Base-by-base conservation (phyloP, 1,140 invertebrate species). In the Notospermus geniculatus region DNA sequence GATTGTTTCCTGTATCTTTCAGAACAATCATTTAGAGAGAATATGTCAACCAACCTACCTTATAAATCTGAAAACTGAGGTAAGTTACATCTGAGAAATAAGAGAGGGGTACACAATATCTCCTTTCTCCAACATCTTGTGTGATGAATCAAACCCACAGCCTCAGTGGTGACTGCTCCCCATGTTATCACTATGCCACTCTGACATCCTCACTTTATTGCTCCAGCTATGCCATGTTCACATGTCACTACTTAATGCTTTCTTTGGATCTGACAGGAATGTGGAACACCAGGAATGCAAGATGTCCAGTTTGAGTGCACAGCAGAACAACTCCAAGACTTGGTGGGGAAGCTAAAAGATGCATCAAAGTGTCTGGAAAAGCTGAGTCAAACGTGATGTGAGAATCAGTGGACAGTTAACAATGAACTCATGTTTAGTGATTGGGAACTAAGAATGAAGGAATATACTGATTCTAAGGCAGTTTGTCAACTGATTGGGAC, bases 271-370 rank as follows among this genome's bases (percentile, higher is more conserved):
- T 45, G 67, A 23, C 54, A 77, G 75, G 68, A 72, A 9, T 67
- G 72, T 57, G 75, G 71, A n/a, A 54, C 63, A 7, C 13, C 53
- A 36, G 71, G 71, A 36, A 46, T 73, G 5, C 59, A 75, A 62
- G 71, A 73, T 4, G 67, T 77, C 19, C 74, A 76, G 63, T 76
- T 79, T 65, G 71, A 74, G 7, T 79, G 77, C 62, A 69, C 77
- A n/a, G 60, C 73, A 50, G 77, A 79, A 66, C 77, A 79, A 50
- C 58, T 79, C 36, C 77, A 79, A 70, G 76, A 78, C 56, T 63
- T 78, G 29, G 76, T 78, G 19, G 74, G 76, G 36, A 78, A 78
- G 50, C 59, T 78, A 22, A 78, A 73, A 60, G 76, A 76, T 72
- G 74, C 76, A 2, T 66, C 71, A 27, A 76, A 76, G 56, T 71